Conservation (phyloP, 2,888 invertebrate genomes). For the Lasius platythorax region DNA sequence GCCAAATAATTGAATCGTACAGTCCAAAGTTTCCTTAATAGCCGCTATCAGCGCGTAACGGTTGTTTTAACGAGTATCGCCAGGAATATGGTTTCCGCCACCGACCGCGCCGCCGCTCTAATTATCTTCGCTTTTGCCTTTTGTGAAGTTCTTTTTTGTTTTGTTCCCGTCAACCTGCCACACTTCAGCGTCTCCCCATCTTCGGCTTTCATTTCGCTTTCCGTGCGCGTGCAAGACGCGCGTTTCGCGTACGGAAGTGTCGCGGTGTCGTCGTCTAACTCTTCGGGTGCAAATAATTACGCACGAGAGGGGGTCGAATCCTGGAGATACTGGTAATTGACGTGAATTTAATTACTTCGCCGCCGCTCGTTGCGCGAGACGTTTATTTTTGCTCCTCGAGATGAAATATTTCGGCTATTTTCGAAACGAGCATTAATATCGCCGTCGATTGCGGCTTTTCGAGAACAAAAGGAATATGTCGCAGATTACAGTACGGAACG, state of each 20-base stretch:
- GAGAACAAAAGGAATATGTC: neutral
- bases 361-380: neutral
- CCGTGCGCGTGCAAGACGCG: neutral
- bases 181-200: neutral
- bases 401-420: neutral
- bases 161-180: slow-evolving; percentile 33
- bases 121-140: slow-evolving; percentile 67
- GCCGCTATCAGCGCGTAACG: slow-evolving; percentile 81
- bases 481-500: neutral
- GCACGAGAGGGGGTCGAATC: neutral
- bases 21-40: slow-evolving; percentile 82
- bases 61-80: slow-evolving; percentile 81
- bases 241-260: neutral
- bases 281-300: slow-evolving; percentile 30
- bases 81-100: slow-evolving; percentile 69
- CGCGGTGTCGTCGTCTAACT: neutral
- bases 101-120: slow-evolving; percentile 58
- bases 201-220: neutral
- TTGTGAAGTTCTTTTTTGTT: slow-evolving; percentile 55
- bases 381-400: neutral
- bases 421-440: neutral
- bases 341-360: slow-evolving; percentile 8
- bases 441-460: neutral
- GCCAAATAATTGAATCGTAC: slow-evolving; percentile 80
- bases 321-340: slow-evolving; percentile 2